Base-by-base conservation (phyloP, 53 echinoderm and acorn worm genomes). In the Arbacia lixula region DNA sequence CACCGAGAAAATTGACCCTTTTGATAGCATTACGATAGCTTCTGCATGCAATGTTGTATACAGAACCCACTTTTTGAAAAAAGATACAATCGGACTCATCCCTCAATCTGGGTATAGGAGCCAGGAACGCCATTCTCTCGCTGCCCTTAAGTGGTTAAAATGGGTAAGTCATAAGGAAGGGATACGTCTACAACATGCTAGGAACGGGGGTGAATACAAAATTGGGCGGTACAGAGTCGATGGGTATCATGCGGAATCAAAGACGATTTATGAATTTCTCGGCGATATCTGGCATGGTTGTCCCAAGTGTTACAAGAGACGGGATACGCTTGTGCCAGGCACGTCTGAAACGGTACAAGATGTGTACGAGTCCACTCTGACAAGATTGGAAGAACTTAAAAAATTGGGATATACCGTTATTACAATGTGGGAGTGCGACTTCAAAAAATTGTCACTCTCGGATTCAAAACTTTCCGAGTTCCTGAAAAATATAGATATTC, bases 381-480 rank as follows among this genome's bases (percentile, higher is more conserved):
- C 6, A 0, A 16, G 65, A 21, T 6, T 49, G 43, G 10, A 43
- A 22, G 50, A 8, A 46, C 4, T 81, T 2, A 16, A 49, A 6
- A 62, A 33, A 11, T 2, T 19, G 12, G 82, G 79, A 31, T 79
- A 79, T 19, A 22, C 24, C 19, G 79, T 87, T 5, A 62, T 87
- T 6, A 77, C 52, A 16, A 86, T 79, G 41, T 93, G 93, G 90
- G 93, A 93, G 31, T 88, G 86, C 29, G 83, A 90, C 0, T 90
- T 60, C n/a, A 8, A 41, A 12, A 46, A 86, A 12, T 12, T 64
- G 19, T 16, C 62, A 12, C 72, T 55, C 10, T 28, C 36, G 2
- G 52, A 92, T 40, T 0, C 35, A 3, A 29, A 36, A 0, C 36
- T 89, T 53, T 32, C 30, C 37, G 39, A 0, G 5, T 89, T 89